These are phyloP conservation scores for Uromys caudimaculatus DNA, from an alignment of 2,797 vertebrate species.

Conservation along the genomic window DNA sequence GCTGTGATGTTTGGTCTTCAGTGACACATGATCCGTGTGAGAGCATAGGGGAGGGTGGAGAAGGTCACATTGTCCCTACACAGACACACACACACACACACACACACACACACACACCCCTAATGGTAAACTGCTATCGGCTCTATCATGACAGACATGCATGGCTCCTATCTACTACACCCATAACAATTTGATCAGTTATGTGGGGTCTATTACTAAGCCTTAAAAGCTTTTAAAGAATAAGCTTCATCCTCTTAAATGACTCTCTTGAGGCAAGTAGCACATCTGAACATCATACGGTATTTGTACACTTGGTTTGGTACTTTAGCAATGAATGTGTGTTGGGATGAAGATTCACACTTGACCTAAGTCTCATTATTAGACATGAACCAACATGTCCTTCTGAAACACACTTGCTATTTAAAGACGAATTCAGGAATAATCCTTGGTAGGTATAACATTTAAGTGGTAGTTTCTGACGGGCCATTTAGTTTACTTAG, in stretches of 20 bases:
- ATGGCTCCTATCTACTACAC: accelerated
- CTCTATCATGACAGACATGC: background rate
- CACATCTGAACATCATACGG: background rate
- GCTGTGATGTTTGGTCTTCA: background rate
- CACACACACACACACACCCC: background rate
- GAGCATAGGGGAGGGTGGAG: background rate
- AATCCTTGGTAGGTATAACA: background rate
- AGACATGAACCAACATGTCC: slow-evolving; percentile 13
- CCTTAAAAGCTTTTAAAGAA: background rate
- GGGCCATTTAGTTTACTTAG: slow-evolving; percentile 6
- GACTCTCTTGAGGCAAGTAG: background rate
- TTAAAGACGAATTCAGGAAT: background rate
- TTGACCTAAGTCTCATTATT: background rate
- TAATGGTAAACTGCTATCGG: background rate
- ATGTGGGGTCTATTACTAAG: background rate
- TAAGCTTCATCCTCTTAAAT: background rate
- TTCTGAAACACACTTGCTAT: slow-evolving; percentile 17
- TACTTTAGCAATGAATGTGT: background rate
- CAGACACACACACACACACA: background rate
- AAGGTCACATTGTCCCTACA: background rate
- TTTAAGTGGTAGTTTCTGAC: slow-evolving; percentile 26
- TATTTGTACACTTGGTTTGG: background rate
- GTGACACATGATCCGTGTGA: too few species aligned
- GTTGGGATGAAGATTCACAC: background rate
- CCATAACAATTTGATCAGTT: background rate